Evolutionary conservation across 2,797 vertebrate species (phyloP).

Genomic region (Macrochelys suwanniensis): DNA sequence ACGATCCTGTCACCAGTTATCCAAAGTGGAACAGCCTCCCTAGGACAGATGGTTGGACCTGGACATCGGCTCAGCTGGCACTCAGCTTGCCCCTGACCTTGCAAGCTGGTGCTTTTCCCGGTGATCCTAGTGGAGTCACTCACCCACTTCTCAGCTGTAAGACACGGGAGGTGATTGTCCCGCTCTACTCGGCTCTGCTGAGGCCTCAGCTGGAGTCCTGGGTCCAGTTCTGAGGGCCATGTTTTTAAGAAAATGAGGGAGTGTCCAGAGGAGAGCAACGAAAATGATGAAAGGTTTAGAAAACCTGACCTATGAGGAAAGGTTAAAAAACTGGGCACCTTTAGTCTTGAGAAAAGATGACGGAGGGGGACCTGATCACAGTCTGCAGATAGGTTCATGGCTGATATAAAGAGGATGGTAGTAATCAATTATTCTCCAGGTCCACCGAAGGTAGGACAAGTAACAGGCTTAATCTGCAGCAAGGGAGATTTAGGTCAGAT

Average conservation of each 20-base stretch:
- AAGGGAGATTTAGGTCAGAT: background rate
- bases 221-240: background rate
- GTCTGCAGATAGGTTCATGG: background rate
- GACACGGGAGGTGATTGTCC: too few species aligned
- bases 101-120: background rate
- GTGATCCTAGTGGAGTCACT: background rate
- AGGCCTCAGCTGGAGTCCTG: background rate
- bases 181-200: too few species aligned
- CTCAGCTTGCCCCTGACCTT: background rate
- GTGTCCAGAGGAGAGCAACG: background rate
- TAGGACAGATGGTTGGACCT: background rate
- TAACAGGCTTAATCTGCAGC: background rate
- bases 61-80: background rate
- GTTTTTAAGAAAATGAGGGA: background rate
- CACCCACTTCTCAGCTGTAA: background rate
- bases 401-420: background rate
- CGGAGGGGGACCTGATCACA: too few species aligned
- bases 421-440: background rate
- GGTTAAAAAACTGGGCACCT: background rate
- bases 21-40: background rate
- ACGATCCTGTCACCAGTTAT: too few species aligned
- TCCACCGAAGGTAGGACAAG: background rate
- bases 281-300: background rate
- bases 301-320: background rate
- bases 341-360: background rate